Evolutionary conservation across 2,113 vertebrate genomes (phyloP).

Genomic region (Cavia porcellus): DNA sequence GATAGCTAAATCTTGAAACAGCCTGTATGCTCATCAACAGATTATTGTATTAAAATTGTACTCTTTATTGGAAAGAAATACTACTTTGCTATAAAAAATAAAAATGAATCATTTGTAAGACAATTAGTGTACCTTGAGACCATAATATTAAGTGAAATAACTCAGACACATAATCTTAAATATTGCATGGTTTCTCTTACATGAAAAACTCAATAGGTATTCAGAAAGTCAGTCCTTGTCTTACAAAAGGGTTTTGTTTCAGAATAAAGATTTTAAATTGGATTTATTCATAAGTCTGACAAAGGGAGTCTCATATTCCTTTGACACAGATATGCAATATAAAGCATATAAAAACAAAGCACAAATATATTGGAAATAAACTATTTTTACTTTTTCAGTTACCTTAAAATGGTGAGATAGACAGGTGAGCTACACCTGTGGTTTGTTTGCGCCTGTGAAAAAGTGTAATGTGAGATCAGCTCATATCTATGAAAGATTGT

Average conservation of each 20-base stretch:
- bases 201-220: neutral
- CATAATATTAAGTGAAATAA: neutral
- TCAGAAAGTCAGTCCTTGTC: neutral
- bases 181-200: neutral
- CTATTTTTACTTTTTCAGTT: neutral
- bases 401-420: too few relatives aligned
- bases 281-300: neutral
- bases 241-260: neutral
- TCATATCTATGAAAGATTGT: neutral
- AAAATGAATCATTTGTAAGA: neutral
- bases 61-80: neutral
- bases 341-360: neutral
- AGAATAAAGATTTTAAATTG: neutral
- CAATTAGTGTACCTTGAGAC: neutral
- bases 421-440: neutral
- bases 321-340: neutral
- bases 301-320: neutral
- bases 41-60: neutral
- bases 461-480: neutral
- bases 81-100: neutral
- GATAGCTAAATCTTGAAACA: neutral
- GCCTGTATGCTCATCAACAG: neutral
- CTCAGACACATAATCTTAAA: neutral
- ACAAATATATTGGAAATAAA: neutral
- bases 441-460: neutral